Evolutionary conservation across 2,888 invertebrate genomes (phyloP).

Genomic region (Chesias legatella): DNA sequence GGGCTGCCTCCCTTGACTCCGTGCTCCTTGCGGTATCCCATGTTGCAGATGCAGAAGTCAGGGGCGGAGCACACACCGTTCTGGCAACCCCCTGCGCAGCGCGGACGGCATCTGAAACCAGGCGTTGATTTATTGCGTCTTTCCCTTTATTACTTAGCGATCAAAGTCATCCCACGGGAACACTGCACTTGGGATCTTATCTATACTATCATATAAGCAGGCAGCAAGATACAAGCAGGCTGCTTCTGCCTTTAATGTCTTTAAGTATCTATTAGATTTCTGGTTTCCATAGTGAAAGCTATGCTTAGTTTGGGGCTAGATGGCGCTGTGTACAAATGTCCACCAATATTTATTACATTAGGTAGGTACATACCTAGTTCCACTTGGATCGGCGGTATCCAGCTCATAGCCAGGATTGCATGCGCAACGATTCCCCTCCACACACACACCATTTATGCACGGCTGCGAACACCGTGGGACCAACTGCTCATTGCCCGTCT

Average conservation of each 20-base stretch:
- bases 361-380: conserved; percentile 42
- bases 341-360: neutral
- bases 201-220: no score
- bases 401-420: conserved; percentile 76
- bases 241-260: no score
- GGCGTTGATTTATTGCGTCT: no score
- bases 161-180: no score
- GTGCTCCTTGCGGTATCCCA: conserved; percentile 83
- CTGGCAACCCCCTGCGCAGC: conserved; percentile 85
- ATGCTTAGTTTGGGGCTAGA: no score
- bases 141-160: no score
- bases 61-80: conserved; percentile 88
- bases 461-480: conserved; percentile 76
- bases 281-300: no score
- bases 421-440: conserved; percentile 71
- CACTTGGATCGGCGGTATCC: conserved; percentile 56
- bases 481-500: conserved; percentile 22
- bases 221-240: no score
- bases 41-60: conserved; percentile 86
- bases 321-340: neutral
- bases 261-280: no score
- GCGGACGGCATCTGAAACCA: conserved; percentile 77
- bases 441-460: conserved; percentile 86
- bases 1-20: conserved; percentile 82
- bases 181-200: no score